Evolutionary conservation across 1,140 invertebrate genomes (phyloP), one percentile per base, ranked within the genome.

Genomic region (Vanessa atalanta): DNA sequence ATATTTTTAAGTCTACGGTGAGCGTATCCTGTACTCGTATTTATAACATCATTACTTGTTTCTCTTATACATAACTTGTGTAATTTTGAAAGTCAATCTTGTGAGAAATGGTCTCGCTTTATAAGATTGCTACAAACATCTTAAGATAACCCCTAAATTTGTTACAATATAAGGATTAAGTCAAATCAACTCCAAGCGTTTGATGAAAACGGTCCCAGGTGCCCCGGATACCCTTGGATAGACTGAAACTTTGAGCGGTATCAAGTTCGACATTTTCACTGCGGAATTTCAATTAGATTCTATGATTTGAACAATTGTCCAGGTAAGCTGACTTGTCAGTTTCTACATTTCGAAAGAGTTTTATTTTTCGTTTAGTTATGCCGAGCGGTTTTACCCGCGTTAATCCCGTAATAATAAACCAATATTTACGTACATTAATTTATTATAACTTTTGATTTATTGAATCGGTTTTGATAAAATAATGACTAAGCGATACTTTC

Each of bases 151-250:
- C n/a, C 1, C 23, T 20, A 26, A 7, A 60, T 60, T n/a, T 60
- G 26, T 60, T 26, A 60, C 23, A 6, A 13, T n/a, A 31, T 23
- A 26, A 60, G 55, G 55, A 60, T 60, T 26, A 13, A 64, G 15
- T 47, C 31, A 51, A 65, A 65, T 71, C 20, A 51, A 47, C 67
- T n/a, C 47, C 31, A 71, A 57, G 67, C 53, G 57, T 72, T 72
- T 76, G 66, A 72, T 75, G 43, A 76, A 76, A 55, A 31, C n/a
- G 65, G 75, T 51, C 70, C 63, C 75, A 76, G 75, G 75, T 76
- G 75, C 67, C 51, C 16, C 23, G 50, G 72, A 76, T 69, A 43
- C 57, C 48, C 60, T 60, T 60, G 12, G 66, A 51, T 26, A 55
- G 51, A 6, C 13, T 68, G 37, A 48, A 72, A 72, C 70, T 72